Evolutionary conservation across 2,797 vertebrate genomes (phyloP).

Genomic region (Enoplosus armatus): DNA sequence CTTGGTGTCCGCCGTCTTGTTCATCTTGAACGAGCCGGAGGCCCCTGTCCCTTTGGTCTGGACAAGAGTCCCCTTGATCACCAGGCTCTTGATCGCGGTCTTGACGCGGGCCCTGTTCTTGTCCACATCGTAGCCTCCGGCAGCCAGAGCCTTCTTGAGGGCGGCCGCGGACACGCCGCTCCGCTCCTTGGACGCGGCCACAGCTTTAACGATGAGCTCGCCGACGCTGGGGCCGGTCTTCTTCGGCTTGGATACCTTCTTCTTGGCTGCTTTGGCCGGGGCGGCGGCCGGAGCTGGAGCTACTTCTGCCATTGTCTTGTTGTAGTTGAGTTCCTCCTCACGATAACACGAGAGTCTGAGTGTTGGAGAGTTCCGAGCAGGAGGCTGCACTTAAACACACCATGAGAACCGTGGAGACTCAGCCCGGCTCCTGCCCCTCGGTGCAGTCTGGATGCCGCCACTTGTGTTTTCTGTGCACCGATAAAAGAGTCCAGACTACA

Average conservation of each 20-base stretch:
- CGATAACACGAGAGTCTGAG: neutral
- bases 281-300: conserved; percentile 28
- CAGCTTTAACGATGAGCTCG: conserved; percentile 32
- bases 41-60: conserved; percentile 38
- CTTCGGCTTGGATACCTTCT: conserved; percentile 9
- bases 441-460: neutral
- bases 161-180: conserved; percentile 31
- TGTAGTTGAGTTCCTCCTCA: accelerated
- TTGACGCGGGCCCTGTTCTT: conserved; percentile 50
- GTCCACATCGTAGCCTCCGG: conserved; percentile 47
- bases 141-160: conserved; percentile 40
- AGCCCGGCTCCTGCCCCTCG: neutral
- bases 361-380: neutral
- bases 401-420: conserved; percentile 65
- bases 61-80: neutral
- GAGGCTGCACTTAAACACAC: conserved; percentile 42
- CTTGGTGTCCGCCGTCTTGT: neutral
- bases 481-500: neutral
- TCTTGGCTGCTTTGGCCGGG: conserved; percentile 36
- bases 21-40: conserved; percentile 43
- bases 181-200: conserved; percentile 49
- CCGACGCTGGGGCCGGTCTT: conserved; percentile 25
- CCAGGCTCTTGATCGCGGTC: conserved; percentile 27
- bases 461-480: conserved; percentile 66
- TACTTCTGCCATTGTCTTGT: conserved; percentile 55